Conservation (phyloP, 2,888 invertebrate genomes). For the Polia nebulosa region DNA sequence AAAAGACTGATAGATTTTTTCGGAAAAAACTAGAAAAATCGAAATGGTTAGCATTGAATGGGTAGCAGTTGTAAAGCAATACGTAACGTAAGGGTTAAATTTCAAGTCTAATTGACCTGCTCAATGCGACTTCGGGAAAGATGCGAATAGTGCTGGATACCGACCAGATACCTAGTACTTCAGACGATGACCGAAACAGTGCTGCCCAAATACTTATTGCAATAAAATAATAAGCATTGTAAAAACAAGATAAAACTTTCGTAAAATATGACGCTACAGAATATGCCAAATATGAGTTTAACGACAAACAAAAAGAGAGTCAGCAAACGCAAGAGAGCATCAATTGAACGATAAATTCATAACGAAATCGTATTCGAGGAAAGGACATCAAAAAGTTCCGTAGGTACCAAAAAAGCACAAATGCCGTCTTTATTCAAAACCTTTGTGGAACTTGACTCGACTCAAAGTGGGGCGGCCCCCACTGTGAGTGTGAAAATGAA, state of each 20-base stretch:
- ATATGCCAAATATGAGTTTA: neutral
- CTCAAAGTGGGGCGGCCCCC: slow-evolving; percentile 68
- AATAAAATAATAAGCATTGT: too few species aligned
- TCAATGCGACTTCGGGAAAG: neutral
- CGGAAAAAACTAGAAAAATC: neutral
- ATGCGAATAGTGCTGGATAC: too few species aligned
- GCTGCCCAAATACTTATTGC: neutral
- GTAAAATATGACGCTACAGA: too few species aligned
- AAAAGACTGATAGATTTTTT: slow-evolving; percentile 7
- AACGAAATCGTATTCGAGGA: slow-evolving; percentile 65
- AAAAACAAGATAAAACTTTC: too few species aligned
- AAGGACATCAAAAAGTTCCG: slow-evolving; percentile 73
- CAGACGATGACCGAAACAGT: neutral
- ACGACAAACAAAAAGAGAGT: neutral
- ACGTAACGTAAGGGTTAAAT: too few species aligned
- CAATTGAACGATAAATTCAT: slow-evolving; percentile 62
- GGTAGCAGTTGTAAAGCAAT: neutral
- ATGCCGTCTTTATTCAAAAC: slow-evolving; percentile 80
- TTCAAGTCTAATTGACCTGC: too few species aligned
- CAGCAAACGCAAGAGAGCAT: slow-evolving; percentile 17
- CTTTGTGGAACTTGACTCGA: slow-evolving; percentile 79
- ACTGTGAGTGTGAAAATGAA: slow-evolving; percentile 78
- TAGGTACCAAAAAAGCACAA: slow-evolving; percentile 77
- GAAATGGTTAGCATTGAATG: neutral
- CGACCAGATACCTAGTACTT: neutral